phyloP scores from a whole-genome alignment of 1,140 invertebrate species.

The Ooceraea biroi region DNA sequence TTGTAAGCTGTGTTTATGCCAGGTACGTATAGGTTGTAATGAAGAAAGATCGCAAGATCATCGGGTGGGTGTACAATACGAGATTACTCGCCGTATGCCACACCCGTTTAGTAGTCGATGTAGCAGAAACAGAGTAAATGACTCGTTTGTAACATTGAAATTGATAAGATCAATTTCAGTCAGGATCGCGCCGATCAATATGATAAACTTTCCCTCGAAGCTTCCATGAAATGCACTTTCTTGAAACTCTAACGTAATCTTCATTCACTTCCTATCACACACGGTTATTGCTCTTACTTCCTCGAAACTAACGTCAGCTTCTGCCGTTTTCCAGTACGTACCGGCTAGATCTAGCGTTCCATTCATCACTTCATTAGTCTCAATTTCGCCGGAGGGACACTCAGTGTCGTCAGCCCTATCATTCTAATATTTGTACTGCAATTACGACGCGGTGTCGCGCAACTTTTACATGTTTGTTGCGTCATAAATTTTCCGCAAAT shows the following conservation, averaged over 20 bases:
- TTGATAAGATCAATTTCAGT: conserved; percentile 2
- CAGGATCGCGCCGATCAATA: not conserved
- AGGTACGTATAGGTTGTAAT: not conserved
- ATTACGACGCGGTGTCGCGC: not conserved
- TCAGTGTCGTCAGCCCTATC: conserved; percentile 20
- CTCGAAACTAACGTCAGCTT: conserved; percentile 2
- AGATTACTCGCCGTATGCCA: not conserved
- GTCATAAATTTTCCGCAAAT: not conserved
- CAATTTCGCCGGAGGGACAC: conserved; percentile 26
- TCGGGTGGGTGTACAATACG: not conserved
- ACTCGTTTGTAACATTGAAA: conserved; percentile 1
- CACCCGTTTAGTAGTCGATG: not conserved
- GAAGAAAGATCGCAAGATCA: conserved; percentile 10
- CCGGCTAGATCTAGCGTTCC: conserved; percentile 32
- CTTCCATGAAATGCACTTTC: not conserved
- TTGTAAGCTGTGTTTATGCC: conserved; percentile 11
- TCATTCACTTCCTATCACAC: conserved; percentile 21
- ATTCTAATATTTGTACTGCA: conserved; percentile 1
- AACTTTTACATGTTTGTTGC: not conserved
- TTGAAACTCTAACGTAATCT: not conserved
- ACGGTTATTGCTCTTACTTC: conserved; percentile 12
- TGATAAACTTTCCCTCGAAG: not conserved
- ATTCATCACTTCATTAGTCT: conserved; percentile 35
- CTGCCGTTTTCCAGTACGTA: conserved; percentile 26
- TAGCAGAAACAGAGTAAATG: not conserved